A percentile compares a stretch with the other conserved stretches of the same genome.
Evolutionary conservation across 2,888 invertebrate species (phyloP).

Genomic region (Melieria picta): DNA sequence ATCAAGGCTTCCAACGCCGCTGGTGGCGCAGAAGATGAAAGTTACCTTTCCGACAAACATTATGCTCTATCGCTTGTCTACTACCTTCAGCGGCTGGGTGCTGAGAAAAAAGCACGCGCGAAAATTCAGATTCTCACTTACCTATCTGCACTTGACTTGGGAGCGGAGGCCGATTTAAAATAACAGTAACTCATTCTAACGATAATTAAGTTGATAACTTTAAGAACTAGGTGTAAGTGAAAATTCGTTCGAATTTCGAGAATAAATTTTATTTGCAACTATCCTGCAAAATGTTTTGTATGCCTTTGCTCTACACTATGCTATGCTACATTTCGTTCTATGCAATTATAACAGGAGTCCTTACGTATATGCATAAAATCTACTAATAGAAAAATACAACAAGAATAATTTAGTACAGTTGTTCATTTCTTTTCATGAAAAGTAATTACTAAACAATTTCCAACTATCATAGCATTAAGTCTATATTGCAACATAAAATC

Average conservation of each 20-base stretch:
- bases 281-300: neutral
- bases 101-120: constrained; percentile 44
- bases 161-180: constrained; percentile 14
- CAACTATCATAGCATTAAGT: no score
- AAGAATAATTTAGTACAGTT: constrained; percentile 8
- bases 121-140: constrained; percentile 51
- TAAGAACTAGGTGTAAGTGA: neutral
- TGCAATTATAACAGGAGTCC: constrained; percentile 20
- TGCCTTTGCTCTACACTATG: neutral
- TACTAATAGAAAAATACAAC: constrained; percentile 24
- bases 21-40: constrained; percentile 6
- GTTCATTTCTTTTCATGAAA: no score
- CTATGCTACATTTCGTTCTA: constrained; percentile 7
- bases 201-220: no score
- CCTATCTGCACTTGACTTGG: constrained; percentile 48
- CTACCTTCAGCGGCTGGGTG: constrained; percentile 47
- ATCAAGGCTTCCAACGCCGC: neutral
- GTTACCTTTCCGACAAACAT: constrained; percentile 49
- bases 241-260: constrained; percentile 15
- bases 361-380: constrained; percentile 13
- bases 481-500: no score
- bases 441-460: no score
- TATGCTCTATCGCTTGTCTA: constrained; percentile 51
- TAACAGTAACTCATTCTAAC: no score
- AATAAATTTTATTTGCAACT: constrained; percentile 23